phyloP scores from a whole-genome alignment of 2,888 invertebrate genomes.

The Herminia tarsipennalis region DNA sequence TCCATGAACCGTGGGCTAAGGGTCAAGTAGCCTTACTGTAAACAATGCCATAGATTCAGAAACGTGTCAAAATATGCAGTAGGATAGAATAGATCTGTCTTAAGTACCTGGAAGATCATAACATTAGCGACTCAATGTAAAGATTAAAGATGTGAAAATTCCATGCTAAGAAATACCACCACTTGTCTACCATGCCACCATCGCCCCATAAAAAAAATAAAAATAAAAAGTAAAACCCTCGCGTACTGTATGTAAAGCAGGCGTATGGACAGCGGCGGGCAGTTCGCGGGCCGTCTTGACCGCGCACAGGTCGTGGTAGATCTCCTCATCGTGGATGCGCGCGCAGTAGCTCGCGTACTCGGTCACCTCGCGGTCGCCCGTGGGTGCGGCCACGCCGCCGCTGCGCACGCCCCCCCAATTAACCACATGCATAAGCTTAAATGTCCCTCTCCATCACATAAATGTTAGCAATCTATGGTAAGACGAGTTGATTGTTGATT shows the following conservation, averaged over 20 bases:
- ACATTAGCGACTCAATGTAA: too few relatives aligned
- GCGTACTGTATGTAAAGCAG: constrained; percentile 83
- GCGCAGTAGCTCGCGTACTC: constrained; percentile 89
- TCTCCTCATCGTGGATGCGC: constrained; percentile 94
- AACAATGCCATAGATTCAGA: too few relatives aligned
- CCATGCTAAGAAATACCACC: constrained; percentile 3
- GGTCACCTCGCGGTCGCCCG: constrained; percentile 71
- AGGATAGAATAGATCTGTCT: too few relatives aligned
- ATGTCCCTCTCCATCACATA: too few relatives aligned
- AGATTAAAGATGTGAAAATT: too few relatives aligned
- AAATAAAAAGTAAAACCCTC: constrained; percentile 51
- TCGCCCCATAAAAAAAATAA: constrained; percentile 28
- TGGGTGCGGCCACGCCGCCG: constrained; percentile 63
- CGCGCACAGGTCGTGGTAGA: constrained; percentile 97
- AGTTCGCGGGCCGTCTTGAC: constrained; percentile 86
- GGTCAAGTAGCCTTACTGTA: too few relatives aligned
- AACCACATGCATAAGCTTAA: constrained; percentile 43
- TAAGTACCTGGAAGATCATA: neutral
- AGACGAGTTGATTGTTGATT: too few relatives aligned
- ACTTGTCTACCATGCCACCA: constrained; percentile 37
- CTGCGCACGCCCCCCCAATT: constrained; percentile 60
- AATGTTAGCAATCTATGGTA: too few relatives aligned
- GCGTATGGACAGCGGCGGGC: constrained; percentile 76
- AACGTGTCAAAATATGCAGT: too few relatives aligned
- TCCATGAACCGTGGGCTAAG: too few relatives aligned